A percentile compares a stretch with the other conserved stretches of the same genome.
These are phyloP conservation scores for Acheta domesticus DNA, from an alignment of 2,888 invertebrate species.

Conservation along the genomic window DNA sequence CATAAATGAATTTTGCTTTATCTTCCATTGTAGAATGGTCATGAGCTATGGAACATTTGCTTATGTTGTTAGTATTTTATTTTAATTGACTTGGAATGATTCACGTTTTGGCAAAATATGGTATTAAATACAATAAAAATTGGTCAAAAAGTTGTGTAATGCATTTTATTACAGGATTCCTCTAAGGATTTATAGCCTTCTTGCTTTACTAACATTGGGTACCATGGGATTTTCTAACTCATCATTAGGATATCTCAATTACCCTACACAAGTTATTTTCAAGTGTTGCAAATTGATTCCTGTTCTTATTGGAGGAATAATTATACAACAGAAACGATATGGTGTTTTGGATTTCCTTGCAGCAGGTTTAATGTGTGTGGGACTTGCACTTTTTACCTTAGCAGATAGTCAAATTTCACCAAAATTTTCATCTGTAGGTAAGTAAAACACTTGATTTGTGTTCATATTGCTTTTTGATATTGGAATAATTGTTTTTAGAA, in stretches of 20 bases:
- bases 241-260: constrained; percentile 90
- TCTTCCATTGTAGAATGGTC: no score
- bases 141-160: not conserved
- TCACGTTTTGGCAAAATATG: no score
- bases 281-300: constrained; percentile 97
- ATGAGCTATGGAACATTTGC: no score
- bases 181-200: constrained; percentile 68
- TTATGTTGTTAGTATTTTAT: no score
- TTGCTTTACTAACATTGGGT: constrained; percentile 84
- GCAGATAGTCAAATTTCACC: constrained; percentile 63
- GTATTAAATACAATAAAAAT: no score
- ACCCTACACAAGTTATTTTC: constrained; percentile 95
- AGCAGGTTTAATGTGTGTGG: constrained; percentile 81
- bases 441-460: constrained; percentile 33
- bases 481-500: no score
- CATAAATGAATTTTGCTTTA: no score
- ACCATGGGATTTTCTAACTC: constrained; percentile 97
- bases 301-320: constrained; percentile 87
- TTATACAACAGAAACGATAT: constrained; percentile 87
- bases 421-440: constrained; percentile 56
- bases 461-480: no score
- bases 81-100: no score
- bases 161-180: constrained; percentile 68
- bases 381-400: constrained; percentile 86
- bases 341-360: constrained; percentile 79